Base-by-base conservation (phyloP, 2,888 invertebrate genomes). In the Volucella zonaria region DNA sequence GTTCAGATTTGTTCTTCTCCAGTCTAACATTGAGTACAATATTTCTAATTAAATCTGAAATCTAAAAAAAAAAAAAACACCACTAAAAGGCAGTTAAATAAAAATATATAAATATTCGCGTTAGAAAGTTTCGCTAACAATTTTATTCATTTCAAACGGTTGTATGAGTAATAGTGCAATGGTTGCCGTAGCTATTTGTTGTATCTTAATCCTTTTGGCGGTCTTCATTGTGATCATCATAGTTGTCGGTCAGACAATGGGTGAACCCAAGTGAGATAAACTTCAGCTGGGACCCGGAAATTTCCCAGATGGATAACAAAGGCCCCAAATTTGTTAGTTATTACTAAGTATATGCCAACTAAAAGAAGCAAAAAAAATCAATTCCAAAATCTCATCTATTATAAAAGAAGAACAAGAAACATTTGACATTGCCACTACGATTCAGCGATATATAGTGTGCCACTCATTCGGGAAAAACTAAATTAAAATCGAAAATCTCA, bases 121-220 rank as follows among this genome's bases (percentile, higher is more conserved):
- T 11, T 54, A 74, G 45, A 23, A 68, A 68, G 56, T 56, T 51
- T 73, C 14, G 12, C 73, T 82, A 70, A 88, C 68, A 77, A 88
- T 88, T 86, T 59, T 85, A 23, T 83, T 86, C 71, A 52, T 18
- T 58, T 40, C 40, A 74, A 78, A 67, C 74, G 79, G 85, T 87
- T 89, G 82, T 82, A 92, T 92, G 92, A 92, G 92, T 90, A 92
- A 92, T 81, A 92, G 91, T 88, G 92, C 92, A 85, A 96, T 96
- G 96, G 95, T 96, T 90, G 96, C 96, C 87, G 96, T 96, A 89
- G 96, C 96, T 89, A 96, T 96, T 89, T 96, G 96, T 93, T 96
- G 96, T 92, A 96, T 96, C 90, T 93, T 96, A 89, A 95, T 96
- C 91, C 93, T 96, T 87, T 93, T 96, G 90, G 95, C 95, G 88